Evolutionary conservation across 1,140 invertebrate genomes (phyloP).

Genomic region (Diprion similis): DNA sequence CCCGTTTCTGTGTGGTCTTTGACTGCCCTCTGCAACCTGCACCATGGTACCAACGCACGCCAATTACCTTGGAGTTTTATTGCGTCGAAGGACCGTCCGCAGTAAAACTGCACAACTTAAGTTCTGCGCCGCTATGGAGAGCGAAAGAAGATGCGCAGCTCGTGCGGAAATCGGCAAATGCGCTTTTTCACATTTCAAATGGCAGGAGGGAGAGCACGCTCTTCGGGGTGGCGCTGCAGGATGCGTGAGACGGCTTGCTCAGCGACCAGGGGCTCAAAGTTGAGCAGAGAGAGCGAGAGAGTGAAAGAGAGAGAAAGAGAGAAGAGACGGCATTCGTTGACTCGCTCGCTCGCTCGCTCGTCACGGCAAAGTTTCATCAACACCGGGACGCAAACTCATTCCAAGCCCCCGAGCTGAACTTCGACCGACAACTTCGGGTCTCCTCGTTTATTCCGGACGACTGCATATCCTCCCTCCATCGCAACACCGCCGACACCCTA

Average conservation of each 20-base stretch:
- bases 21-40: not conserved
- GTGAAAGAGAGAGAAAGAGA: not conserved
- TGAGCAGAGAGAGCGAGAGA: no score
- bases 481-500: constrained; percentile 28
- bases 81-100: not conserved
- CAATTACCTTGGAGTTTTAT: constrained; percentile 3
- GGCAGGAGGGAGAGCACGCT: not conserved
- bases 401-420: constrained; percentile 51
- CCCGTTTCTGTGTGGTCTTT: constrained; percentile 38
- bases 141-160: no score
- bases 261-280: no score
- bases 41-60: not conserved
- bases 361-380: constrained; percentile 62
- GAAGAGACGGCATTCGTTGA: not conserved
- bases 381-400: constrained; percentile 59
- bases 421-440: constrained; percentile 59
- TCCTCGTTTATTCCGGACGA: constrained; percentile 63
- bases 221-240: not conserved
- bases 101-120: not conserved
- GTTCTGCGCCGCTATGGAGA: no score
- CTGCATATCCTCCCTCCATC: constrained; percentile 60
- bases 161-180: constrained; percentile 15
- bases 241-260: no score
- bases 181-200: no score
- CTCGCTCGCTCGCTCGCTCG: constrained; percentile 44